Conservation (phyloP, 2,797 vertebrate genomes). For the Meriones psammophilus region DNA sequence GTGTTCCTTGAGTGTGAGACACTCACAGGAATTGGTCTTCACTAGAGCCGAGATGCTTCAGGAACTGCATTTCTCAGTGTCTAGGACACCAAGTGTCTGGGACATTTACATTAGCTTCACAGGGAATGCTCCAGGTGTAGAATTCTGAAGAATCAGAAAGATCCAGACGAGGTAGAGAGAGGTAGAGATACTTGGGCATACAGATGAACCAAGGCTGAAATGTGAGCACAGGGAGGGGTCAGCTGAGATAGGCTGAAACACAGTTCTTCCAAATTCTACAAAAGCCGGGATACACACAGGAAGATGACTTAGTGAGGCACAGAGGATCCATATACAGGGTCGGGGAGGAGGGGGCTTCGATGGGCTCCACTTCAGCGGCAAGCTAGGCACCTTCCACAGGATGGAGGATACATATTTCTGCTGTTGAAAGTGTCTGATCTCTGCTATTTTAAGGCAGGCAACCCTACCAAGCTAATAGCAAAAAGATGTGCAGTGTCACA, state of each 20-base stretch:
- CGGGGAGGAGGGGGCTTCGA: no score
- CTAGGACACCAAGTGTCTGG: no score
- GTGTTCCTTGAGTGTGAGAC: neutral
- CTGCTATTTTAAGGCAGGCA: neutral
- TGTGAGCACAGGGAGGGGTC: fast-evolving
- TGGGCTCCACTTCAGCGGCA: neutral
- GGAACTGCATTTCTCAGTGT: neutral
- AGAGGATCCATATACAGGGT: neutral
- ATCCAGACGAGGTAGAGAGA: neutral
- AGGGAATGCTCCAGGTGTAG: neutral
- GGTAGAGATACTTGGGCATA: neutral
- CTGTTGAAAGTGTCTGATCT: neutral
- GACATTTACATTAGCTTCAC: fast-evolving
- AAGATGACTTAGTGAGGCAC: no score
- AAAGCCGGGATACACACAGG: neutral
- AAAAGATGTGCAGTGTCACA: neutral
- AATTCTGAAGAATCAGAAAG: neutral
- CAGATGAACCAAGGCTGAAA: fast-evolving
- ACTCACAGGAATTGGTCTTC: fast-evolving
- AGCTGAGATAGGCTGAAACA: fast-evolving
- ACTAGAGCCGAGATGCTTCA: neutral
- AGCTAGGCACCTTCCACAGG: no score
- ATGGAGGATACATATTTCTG: neutral
- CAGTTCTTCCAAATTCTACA: no score
- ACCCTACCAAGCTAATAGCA: neutral